phyloP scores from a whole-genome alignment of 2,888 invertebrate genomes.

The Epinotia ramella region DNA sequence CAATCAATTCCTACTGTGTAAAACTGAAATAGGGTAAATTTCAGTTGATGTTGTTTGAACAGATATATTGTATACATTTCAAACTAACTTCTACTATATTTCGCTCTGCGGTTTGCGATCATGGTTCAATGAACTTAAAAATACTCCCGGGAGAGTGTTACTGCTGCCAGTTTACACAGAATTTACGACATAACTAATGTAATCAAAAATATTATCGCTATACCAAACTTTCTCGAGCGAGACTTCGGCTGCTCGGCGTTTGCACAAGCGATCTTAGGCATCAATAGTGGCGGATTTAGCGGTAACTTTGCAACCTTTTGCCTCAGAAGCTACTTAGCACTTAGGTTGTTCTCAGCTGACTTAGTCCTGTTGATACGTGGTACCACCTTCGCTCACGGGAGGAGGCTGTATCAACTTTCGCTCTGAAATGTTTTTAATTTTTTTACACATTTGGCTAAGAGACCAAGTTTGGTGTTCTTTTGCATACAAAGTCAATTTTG shows the following conservation, averaged over 20 bases:
- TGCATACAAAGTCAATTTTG: no score
- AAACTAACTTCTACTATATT: neutral
- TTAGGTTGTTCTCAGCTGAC: neutral
- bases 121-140: constrained; percentile 16
- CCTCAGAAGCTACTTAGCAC: no score
- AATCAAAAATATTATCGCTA: constrained; percentile 34
- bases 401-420: no score
- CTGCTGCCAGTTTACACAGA: constrained; percentile 23
- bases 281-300: neutral
- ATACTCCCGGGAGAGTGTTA: constrained; percentile 20
- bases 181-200: constrained; percentile 26
- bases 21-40: neutral
- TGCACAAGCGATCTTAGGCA: neutral
- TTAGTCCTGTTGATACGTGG: neutral
- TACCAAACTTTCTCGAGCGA: constrained; percentile 17
- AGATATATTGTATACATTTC: neutral
- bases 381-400: neutral
- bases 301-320: neutral
- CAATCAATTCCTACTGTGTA: no score
- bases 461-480: no score
- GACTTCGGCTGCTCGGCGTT: neutral
- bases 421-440: no score
- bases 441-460: no score
- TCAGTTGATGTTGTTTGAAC: neutral
- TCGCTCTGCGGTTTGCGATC: constrained; percentile 10